Conservation (phyloP, 1,140 invertebrate genomes). For the Zelostemma sp. region DNA sequence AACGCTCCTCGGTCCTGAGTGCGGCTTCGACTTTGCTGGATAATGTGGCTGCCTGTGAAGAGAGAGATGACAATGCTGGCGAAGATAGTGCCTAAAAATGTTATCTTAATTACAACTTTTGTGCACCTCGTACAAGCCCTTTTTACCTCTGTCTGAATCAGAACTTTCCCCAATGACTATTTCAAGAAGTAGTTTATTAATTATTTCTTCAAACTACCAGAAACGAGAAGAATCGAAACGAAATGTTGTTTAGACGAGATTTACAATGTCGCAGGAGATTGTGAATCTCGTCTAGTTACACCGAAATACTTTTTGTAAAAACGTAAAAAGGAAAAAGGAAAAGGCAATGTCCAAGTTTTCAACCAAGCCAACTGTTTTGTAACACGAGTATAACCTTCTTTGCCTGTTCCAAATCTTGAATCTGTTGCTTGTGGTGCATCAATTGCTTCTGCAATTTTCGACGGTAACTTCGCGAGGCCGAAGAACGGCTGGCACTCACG, state of each 20-base stretch:
- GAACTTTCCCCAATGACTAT: background rate
- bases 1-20: conserved; percentile 74
- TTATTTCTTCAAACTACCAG: conserved; percentile 8
- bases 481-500: conserved; percentile 62
- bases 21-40: conserved; percentile 70
- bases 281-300: too few relatives aligned
- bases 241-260: conserved; percentile 1
- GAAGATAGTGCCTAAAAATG: conserved; percentile 40
- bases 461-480: conserved; percentile 72
- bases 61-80: conserved; percentile 64
- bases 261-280: background rate
- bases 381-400: conserved; percentile 67
- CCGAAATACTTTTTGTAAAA: too few relatives aligned
- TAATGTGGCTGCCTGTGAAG: conserved; percentile 67
- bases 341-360: too few relatives aligned
- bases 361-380: background rate
- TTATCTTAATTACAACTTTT: conserved; percentile 4
- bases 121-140: background rate
- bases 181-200: too few relatives aligned
- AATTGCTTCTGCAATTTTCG: conserved; percentile 81
- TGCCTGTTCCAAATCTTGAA: conserved; percentile 77
- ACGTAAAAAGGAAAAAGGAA: too few relatives aligned
- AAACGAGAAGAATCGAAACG: too few relatives aligned
- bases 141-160: conserved; percentile 15
- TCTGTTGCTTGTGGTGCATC: conserved; percentile 78